Evolutionary conservation across 2,113 vertebrate genomes (phyloP).

Genomic region (Oryzias woworae): DNA sequence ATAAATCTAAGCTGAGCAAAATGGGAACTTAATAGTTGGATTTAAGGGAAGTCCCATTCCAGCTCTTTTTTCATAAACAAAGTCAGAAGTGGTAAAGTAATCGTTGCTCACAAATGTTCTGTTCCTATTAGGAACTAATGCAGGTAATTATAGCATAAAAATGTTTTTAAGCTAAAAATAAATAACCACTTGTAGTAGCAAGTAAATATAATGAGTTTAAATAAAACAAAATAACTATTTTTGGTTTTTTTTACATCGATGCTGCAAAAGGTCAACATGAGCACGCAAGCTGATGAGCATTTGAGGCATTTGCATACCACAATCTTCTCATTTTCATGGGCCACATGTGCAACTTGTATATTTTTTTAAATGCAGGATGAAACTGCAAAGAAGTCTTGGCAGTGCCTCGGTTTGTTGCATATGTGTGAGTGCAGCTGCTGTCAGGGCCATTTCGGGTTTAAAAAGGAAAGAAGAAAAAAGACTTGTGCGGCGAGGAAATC

Average conservation of each 20-base stretch:
- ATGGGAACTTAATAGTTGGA: conserved; percentile 37
- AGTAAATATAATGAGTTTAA: background rate
- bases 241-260: background rate
- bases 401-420: conserved; percentile 51
- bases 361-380: conserved; percentile 7
- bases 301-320: too few relatives aligned
- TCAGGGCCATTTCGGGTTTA: conserved; percentile 75
- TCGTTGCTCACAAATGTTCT: background rate
- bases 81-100: conserved; percentile 10
- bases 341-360: conserved; percentile 7
- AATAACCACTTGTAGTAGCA: background rate
- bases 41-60: conserved; percentile 61
- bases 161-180: too few relatives aligned
- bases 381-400: conserved; percentile 31
- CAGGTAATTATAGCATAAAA: background rate
- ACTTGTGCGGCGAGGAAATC: conserved; percentile 78
- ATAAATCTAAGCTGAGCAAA: conserved; percentile 38
- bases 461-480: conserved; percentile 79
- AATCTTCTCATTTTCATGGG: background rate
- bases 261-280: background rate
- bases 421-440: conserved; percentile 72
- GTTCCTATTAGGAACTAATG: background rate
- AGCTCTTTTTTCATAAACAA: conserved; percentile 9
- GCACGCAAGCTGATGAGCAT: too few relatives aligned
- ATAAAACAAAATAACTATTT: background rate